phyloP scores from a whole-genome alignment of 2,888 invertebrate genomes.

The Seladonia tumulorum region DNA sequence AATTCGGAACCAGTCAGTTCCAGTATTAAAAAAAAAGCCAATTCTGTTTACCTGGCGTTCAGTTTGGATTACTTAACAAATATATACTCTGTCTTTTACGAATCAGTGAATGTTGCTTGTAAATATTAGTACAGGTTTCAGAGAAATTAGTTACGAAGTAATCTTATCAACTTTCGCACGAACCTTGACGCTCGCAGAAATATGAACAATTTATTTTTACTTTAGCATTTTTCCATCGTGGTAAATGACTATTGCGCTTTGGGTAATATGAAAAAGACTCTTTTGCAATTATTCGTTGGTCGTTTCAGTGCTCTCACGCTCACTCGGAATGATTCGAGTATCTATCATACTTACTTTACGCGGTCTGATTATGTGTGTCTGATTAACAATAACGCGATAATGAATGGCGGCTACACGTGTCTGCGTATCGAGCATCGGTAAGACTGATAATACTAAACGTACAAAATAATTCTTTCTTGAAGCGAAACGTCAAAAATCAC shows the following conservation, averaged over 20 bases:
- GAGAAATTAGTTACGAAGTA: not conserved
- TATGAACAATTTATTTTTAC: not conserved
- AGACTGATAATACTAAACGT: not conserved
- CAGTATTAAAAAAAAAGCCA: not conserved
- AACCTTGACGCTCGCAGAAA: no score
- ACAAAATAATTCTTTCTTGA: not conserved
- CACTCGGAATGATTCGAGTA: not conserved
- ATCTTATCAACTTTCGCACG: not conserved
- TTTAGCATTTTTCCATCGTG: not conserved
- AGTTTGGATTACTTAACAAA: not conserved
- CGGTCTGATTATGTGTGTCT: not conserved
- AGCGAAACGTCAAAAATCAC: no score
- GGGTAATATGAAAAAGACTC: no score
- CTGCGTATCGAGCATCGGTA: constrained; percentile 1
- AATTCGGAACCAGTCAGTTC: no score
- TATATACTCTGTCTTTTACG: not conserved
- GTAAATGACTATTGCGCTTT: no score
- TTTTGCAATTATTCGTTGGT: no score
- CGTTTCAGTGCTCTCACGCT: no score
- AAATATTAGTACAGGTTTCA: not conserved
- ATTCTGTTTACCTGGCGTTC: not conserved
- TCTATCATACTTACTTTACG: not conserved
- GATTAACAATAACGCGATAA: no score
- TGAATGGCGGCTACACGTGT: not conserved
- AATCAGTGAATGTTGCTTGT: not conserved